Percentiles rank a stretch among this genome's conserved stretches.
phyloP scores from a whole-genome alignment of 1,140 invertebrate species.

The Platyura marginata region DNA sequence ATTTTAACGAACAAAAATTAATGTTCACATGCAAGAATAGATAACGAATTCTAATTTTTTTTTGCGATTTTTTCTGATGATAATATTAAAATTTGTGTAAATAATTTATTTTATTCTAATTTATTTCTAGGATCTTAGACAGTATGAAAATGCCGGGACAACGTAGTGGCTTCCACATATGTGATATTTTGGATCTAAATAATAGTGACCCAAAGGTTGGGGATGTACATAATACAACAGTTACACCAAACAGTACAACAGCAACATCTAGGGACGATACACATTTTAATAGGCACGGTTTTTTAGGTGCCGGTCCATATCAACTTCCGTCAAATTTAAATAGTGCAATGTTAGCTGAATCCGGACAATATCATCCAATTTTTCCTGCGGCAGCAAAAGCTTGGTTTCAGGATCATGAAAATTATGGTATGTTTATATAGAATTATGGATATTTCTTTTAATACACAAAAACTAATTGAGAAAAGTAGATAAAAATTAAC shows the following conservation, averaged over 20 bases:
- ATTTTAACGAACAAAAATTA: not conserved
- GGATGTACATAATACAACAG: conserved; percentile 3
- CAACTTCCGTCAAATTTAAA: not conserved
- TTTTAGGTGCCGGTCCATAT: not conserved
- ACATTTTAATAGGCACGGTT: not conserved
- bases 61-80: not conserved
- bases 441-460: no score
- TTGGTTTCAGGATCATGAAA: not conserved
- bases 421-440: no score
- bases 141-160: conserved; percentile 42
- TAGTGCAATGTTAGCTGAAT: conserved; percentile 1
- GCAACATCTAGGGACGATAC: not conserved
- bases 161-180: conserved; percentile 35
- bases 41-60: not conserved
- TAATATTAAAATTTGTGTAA: conserved; percentile 4
- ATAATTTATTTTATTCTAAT: conserved; percentile 5
- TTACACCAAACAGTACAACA: not conserved
- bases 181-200: conserved; percentile 40
- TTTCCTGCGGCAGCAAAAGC: conserved; percentile 1
- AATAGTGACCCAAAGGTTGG: conserved; percentile 15
- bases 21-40: not conserved
- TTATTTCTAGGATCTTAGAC: conserved; percentile 35
- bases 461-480: no score
- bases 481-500: no score
- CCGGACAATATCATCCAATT: not conserved